phyloP scores from a whole-genome alignment of 2,113 vertebrate species.

The Cinclus cinclus region DNA sequence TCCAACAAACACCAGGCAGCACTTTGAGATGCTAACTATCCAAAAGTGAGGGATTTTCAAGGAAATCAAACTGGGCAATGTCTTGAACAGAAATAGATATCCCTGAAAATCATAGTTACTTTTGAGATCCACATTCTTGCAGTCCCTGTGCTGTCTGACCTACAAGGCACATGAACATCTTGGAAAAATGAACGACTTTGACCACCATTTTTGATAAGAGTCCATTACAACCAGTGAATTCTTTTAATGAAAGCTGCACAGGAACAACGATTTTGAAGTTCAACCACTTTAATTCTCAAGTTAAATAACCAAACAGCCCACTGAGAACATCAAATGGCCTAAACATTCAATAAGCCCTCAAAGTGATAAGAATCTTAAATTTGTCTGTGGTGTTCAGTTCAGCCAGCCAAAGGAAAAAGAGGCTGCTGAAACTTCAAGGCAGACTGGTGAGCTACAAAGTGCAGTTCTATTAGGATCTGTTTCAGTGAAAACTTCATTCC shows the following conservation, averaged over 20 bases:
- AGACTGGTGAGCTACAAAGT: not conserved
- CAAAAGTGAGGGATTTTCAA: not conserved
- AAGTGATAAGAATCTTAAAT: not conserved
- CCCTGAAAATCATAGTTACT: not conserved
- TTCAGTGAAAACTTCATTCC: not conserved
- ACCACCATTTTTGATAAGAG: not conserved
- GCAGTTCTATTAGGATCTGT: not conserved
- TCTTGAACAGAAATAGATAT: not conserved
- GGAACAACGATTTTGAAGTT: not conserved
- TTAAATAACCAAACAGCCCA: not conserved
- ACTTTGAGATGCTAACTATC: not conserved
- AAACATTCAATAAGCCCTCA: not conserved
- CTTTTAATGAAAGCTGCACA: not conserved
- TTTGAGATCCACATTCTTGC: not conserved
- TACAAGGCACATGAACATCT: rapidly evolving
- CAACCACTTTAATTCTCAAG: not conserved
- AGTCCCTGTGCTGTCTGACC: not conserved
- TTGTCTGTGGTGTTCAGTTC: not conserved
- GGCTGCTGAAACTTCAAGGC: not conserved
- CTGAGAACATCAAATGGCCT: not conserved
- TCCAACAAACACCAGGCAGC: not conserved
- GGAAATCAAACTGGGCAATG: not conserved
- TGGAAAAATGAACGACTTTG: not conserved
- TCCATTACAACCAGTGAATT: not conserved
- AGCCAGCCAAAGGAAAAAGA: not conserved